phyloP scores from a whole-genome alignment of 2,113 vertebrate genomes.

The Panthera uncia region DNA sequence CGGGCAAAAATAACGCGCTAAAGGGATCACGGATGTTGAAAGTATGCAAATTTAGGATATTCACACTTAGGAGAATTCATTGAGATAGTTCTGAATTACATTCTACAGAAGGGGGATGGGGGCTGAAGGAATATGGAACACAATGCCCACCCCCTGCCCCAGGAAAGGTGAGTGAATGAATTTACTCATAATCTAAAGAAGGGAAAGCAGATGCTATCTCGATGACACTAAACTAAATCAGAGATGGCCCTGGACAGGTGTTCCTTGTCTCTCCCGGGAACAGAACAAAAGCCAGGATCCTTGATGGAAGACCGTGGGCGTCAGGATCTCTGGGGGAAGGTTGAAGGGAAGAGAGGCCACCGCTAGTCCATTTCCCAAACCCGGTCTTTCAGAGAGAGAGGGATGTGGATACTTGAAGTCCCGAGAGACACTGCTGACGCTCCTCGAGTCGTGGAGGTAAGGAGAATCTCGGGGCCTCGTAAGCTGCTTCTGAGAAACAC shows the following conservation, averaged over 20 bases:
- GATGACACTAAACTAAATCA: rapidly evolving
- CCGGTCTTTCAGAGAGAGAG: background rate
- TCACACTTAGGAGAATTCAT: background rate
- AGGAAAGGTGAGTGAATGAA: background rate
- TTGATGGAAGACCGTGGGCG: rapidly evolving
- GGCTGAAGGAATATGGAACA: background rate
- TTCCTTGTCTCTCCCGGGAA: background rate
- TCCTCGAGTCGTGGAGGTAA: too few relatives aligned
- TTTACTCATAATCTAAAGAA: background rate
- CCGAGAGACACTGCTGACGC: background rate
- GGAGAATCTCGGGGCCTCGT: background rate
- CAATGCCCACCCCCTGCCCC: too few relatives aligned
- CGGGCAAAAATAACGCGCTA: background rate
- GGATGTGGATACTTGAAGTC: background rate
- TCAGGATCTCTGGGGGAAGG: background rate
- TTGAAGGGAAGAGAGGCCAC: background rate
- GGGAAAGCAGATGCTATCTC: background rate
- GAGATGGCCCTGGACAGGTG: background rate
- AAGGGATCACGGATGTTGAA: background rate
- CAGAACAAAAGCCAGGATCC: too few relatives aligned
- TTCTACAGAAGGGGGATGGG: background rate
- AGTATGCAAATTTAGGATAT: background rate
- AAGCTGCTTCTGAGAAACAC: background rate
- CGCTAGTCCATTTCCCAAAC: background rate
- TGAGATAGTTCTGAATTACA: background rate